phyloP scores from a whole-genome alignment of 2,888 invertebrate genomes.

The Tetranychus piercei region DNA sequence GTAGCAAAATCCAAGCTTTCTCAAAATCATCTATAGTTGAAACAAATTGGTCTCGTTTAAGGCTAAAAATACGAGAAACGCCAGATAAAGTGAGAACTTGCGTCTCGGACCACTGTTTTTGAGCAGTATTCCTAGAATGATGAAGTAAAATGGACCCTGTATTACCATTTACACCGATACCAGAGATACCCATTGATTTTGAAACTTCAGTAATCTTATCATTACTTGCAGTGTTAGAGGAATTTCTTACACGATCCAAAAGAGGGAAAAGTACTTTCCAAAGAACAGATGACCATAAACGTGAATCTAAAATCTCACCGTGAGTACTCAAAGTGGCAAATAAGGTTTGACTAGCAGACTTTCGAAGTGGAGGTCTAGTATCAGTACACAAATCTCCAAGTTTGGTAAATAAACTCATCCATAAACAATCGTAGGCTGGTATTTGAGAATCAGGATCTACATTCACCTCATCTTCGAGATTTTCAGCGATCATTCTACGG shows the following conservation, averaged over 20 bases:
- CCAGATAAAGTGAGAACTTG: conserved; percentile 72
- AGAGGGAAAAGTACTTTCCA: conserved; percentile 91
- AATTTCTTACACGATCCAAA: conserved; percentile 63
- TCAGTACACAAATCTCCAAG: conserved; percentile 82
- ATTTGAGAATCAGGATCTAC: background rate
- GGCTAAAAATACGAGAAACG: conserved; percentile 79
- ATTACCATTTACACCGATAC: conserved; percentile 43
- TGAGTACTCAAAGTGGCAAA: conserved; percentile 95
- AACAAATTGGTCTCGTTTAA: conserved; percentile 58
- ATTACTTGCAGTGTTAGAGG: conserved; percentile 39
- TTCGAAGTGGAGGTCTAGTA: conserved; percentile 78
- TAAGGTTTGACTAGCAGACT: conserved; percentile 88
- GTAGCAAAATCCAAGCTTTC: conserved; percentile 73
- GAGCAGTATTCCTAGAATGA: conserved; percentile 92
- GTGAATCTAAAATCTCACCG: conserved; percentile 62
- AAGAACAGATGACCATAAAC: conserved; percentile 81
- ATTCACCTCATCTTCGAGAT: conserved; percentile 35
- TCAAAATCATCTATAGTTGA: conserved; percentile 61
- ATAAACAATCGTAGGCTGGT: conserved; percentile 32
- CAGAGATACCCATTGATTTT: conserved; percentile 18
- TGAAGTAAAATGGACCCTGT: conserved; percentile 58
- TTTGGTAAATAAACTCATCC: conserved; percentile 83
- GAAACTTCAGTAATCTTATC: conserved; percentile 53
- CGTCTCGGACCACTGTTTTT: conserved; percentile 98
- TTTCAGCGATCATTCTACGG: conserved; percentile 41